Percentiles rank a stretch among this genome's conserved stretches.
phyloP scores from a whole-genome alignment of 2,888 invertebrate genomes.

The Darwinula stevensoni region DNA sequence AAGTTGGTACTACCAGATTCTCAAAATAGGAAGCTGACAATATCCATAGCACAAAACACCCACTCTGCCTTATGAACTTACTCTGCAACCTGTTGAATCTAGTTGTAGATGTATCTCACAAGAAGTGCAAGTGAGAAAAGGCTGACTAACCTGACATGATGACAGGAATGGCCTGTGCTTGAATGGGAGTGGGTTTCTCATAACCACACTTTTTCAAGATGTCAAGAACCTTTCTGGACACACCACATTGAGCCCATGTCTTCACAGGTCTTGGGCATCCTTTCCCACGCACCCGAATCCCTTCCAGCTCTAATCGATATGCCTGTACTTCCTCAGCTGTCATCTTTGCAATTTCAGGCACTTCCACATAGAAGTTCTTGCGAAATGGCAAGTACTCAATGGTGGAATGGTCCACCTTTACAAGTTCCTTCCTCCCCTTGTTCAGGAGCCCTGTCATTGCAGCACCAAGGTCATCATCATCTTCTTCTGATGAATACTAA shows the following conservation, averaged over 20 bases:
- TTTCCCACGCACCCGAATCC: slow-evolving; percentile 81
- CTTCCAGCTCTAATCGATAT: slow-evolving; percentile 41
- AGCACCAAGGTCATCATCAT: slow-evolving; percentile 60
- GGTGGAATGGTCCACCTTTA: slow-evolving; percentile 63
- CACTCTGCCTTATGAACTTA: too few relatives aligned
- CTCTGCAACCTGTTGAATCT: too few relatives aligned
- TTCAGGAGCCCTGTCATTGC: slow-evolving; percentile 61
- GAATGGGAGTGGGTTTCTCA: slow-evolving; percentile 94
- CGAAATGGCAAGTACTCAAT: slow-evolving; percentile 66
- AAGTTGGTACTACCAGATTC: too few relatives aligned
- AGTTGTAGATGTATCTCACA: too few relatives aligned
- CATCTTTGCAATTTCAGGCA: slow-evolving; percentile 78
- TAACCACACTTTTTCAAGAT: slow-evolving; percentile 62
- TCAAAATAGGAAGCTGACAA: too few relatives aligned
- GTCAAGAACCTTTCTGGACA: slow-evolving; percentile 79
- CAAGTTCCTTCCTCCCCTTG: slow-evolving; percentile 42
- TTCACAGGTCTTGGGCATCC: slow-evolving; percentile 79
- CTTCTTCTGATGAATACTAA: slow-evolving; percentile 85
- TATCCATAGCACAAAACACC: too few relatives aligned
- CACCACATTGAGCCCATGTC: slow-evolving; percentile 94
- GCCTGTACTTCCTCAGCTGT: slow-evolving; percentile 41
- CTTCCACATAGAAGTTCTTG: slow-evolving; percentile 92
- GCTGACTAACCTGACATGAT: too few relatives aligned
- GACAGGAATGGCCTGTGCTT: slow-evolving; percentile 85
- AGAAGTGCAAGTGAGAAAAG: too few relatives aligned